phyloP scores from a whole-genome alignment of 2,888 invertebrate genomes.

The Atrina japonica region DNA sequence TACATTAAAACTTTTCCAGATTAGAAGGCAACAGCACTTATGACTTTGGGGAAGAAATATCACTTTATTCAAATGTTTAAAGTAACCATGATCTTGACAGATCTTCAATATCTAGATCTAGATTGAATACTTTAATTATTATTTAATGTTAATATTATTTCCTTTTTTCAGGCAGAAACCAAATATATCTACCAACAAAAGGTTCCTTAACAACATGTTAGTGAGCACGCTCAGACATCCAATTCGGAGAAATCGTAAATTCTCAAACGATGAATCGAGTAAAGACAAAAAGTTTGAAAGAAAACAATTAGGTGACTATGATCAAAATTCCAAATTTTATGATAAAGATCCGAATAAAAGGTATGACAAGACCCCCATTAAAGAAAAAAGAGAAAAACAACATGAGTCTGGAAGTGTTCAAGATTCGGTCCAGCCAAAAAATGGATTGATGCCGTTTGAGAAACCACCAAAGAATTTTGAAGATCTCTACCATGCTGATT shows the following conservation, averaged over 20 bases:
- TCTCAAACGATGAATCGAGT: conserved; percentile 4
- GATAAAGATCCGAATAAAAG: no score
- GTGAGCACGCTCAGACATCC: conserved; percentile 69
- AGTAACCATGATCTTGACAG: no score
- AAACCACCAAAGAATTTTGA: background rate
- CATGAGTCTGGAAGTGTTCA: no score
- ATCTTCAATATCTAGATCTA: no score
- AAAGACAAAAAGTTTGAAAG: background rate
- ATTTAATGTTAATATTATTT: no score
- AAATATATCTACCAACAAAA: conserved; percentile 69
- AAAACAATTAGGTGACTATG: background rate
- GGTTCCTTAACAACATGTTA: conserved; percentile 74
- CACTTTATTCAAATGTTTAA: no score
- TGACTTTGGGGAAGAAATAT: no score
- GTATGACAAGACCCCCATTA: no score
- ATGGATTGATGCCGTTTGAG: background rate
- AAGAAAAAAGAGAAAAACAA: background rate
- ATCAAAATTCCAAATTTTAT: background rate
- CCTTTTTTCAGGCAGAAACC: conserved; percentile 67
- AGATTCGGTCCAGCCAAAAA: no score
- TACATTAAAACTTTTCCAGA: no score
- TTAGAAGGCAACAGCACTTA: no score
- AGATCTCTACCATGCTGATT: conserved; percentile 11
- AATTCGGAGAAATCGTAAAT: conserved; percentile 43
- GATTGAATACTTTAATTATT: no score